Percentiles rank a stretch among this genome's conserved stretches.
These are phyloP conservation scores for Epistrophe grossulariae DNA, from an alignment of 2,888 invertebrate genomes.

Conservation along the genomic window DNA sequence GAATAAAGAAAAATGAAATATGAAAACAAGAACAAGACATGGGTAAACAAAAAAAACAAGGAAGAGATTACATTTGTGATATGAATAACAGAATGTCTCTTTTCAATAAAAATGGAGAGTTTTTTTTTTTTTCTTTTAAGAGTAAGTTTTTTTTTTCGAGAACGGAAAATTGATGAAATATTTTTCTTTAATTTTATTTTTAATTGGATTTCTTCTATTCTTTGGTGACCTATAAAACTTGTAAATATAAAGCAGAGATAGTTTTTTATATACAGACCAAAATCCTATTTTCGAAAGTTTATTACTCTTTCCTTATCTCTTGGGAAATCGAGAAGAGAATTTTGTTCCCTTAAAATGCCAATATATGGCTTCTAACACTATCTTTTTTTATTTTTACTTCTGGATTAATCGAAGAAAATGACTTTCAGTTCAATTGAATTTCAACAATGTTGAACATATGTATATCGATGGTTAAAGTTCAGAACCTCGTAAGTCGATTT, in stretches of 20 bases:
- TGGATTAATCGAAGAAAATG: not conserved
- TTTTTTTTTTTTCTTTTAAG: not conserved
- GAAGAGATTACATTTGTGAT: constrained; percentile 7
- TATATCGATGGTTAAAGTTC: too few species aligned
- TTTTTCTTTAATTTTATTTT: constrained; percentile 7
- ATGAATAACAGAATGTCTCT: not conserved
- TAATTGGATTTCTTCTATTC: not conserved
- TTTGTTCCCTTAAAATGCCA: not conserved
- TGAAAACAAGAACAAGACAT: not conserved
- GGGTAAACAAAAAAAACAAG: not conserved
- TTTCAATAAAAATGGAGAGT: not conserved
- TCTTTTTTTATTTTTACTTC: not conserved
- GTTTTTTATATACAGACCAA: not conserved
- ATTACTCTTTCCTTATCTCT: not conserved
- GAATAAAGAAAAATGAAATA: not conserved
- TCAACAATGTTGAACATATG: too few species aligned
- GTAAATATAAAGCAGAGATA: not conserved
- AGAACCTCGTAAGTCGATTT: too few species aligned
- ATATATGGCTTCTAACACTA: not conserved
- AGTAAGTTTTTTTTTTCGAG: too few species aligned
- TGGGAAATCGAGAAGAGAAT: not conserved
- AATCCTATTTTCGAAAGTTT: not conserved
- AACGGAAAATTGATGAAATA: not conserved
- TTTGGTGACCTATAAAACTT: not conserved
- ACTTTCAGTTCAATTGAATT: too few species aligned